Base-by-base conservation (phyloP, 2,888 invertebrate genomes). In the Smittia aterrima region DNA sequence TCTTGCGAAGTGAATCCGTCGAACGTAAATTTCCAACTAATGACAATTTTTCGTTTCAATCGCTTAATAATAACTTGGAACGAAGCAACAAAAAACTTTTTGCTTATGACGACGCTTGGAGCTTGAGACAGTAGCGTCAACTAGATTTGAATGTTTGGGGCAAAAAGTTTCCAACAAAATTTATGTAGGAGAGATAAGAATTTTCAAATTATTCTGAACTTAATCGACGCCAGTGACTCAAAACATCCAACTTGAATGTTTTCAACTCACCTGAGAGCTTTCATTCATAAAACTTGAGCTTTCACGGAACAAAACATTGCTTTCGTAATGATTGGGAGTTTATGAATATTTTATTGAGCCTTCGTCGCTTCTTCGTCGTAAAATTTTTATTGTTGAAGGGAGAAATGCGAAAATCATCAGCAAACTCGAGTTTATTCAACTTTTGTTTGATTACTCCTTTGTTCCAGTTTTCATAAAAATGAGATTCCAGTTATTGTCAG, bases 21-120 rank as follows among this genome's bases (percentile, higher is more conserved):
- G 70, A 53, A n/a, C 7, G 70, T 32, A 32, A 16, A 7, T 32
- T 47, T 71, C 58, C 32, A 53, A 72, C 72, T 72, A 72, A 72
- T 62, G 72, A 62, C 62, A 72, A 40, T 22, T 72, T 53, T 20
- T 53, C 62, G 54, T 72, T 72, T 62, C 72, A 62, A 62, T 72
- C 72, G 72, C 40, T 72, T 72, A 72, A 72, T 72, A 72, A 38
- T 54, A 53, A 22, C 18, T 62, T 62, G 32, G 32, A 62, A 9
- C 22, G 64, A 24, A 27, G 27, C 25, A n/a, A 64, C 20, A 16
- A 16, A 16, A n/a, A 3, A 18, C 20, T 4, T 22, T 58, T 58
- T 27, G 64, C 16, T 64, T 64, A 25, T 64, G 25, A 27, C 25
- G 25, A 27, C 20, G 64, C 25, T 64, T 64, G 3, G 11, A 47